phyloP scores from a whole-genome alignment of 2,888 invertebrate species.

The Drosophila colorata region DNA sequence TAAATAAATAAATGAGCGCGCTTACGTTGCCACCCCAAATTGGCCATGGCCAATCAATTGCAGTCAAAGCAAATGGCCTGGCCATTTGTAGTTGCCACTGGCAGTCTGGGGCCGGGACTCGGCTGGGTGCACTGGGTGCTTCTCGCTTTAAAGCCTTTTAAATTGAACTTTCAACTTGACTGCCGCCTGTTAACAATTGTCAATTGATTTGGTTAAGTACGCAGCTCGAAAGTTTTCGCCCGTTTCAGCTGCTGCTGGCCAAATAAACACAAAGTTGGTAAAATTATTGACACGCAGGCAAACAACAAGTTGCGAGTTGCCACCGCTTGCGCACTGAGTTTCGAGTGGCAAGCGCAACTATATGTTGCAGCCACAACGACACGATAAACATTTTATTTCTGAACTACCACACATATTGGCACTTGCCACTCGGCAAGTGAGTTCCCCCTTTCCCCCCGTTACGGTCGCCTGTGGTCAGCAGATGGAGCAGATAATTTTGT shows the following conservation, averaged over 20 bases:
- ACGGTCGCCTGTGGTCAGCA: constrained; percentile 40
- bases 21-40: constrained; percentile 44
- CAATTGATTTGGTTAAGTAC: constrained; percentile 45
- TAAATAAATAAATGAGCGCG: constrained; percentile 73
- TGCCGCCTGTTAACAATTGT: constrained; percentile 40
- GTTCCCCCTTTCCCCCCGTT: not conserved
- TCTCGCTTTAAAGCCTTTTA: constrained; percentile 6
- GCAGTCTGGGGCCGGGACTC: not conserved
- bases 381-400: constrained; percentile 68
- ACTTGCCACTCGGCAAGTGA: constrained; percentile 12
- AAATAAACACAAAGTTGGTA: constrained; percentile 37
- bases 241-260: constrained; percentile 15
- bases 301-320: constrained; percentile 37
- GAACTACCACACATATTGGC: constrained; percentile 33
- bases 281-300: constrained; percentile 43
- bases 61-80: constrained; percentile 42
- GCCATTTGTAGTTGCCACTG: constrained; percentile 44
- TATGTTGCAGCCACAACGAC: constrained; percentile 47
- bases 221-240: constrained; percentile 10
- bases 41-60: constrained; percentile 52
- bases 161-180: constrained; percentile 16
- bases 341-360: constrained; percentile 16
- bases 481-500: constrained; percentile 46
- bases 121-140: not conserved
- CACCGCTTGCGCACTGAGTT: constrained; percentile 16